phyloP scores from a whole-genome alignment of 37 sponge, comb jelly and placozoan species.

The Cliona cf. orientalis region DNA sequence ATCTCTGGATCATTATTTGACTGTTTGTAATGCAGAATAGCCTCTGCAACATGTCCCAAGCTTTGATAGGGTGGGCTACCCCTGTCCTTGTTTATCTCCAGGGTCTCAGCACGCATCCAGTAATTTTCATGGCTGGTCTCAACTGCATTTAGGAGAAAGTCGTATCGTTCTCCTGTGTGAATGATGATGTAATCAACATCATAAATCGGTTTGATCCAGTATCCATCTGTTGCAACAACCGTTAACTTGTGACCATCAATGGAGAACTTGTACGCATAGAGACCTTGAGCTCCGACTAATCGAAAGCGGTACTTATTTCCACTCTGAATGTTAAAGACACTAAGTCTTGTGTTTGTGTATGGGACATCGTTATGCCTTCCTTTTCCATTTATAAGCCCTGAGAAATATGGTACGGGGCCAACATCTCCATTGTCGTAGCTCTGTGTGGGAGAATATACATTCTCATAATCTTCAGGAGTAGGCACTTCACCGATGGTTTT shows the following conservation, averaged over 20 bases:
- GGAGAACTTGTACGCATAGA: conserved; percentile 66
- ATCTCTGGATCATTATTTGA: conserved; percentile 11
- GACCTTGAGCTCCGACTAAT: conserved; percentile 70
- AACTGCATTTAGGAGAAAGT: conserved; percentile 62
- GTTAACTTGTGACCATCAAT: conserved; percentile 79
- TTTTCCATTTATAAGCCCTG: conserved; percentile 81
- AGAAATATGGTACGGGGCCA: conserved; percentile 56
- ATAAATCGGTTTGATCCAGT: conserved; percentile 44
- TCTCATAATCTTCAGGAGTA: conserved; percentile 2
- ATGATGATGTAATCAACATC: conserved; percentile 72
- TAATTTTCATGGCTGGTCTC: conserved; percentile 36
- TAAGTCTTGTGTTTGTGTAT: conserved; percentile 28
- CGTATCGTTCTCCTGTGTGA: conserved; percentile 85
- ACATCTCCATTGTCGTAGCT: conserved; percentile 47
- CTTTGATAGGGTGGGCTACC: conserved; percentile 32
- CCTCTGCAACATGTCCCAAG: conserved; percentile 49
- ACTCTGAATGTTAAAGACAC: conserved; percentile 44
- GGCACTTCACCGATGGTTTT: conserved; percentile 29
- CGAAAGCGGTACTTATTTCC: conserved; percentile 75
- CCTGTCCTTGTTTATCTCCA: conserved; percentile 35
- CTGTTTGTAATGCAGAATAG: conserved; percentile 61
- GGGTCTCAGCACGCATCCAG: conserved; percentile 71
- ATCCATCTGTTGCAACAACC: conserved; percentile 81
- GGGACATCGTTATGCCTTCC: conserved; percentile 54
- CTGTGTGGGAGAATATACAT: conserved; percentile 6